These are phyloP conservation scores for Tiaroga cobitis DNA, from an alignment of 2,797 vertebrate species.

Conservation along the genomic window DNA sequence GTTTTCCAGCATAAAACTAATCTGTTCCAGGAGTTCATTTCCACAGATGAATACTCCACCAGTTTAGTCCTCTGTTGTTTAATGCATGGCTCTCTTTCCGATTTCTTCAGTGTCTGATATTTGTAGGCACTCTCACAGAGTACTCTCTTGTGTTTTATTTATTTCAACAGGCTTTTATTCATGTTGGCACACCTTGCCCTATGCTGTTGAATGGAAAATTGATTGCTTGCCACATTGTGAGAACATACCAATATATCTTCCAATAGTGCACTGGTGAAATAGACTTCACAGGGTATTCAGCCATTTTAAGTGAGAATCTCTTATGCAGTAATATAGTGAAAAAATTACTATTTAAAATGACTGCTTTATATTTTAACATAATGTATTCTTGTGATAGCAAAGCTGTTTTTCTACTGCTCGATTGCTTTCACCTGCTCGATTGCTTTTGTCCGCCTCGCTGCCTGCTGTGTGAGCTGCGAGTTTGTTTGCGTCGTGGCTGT, in stretches of 20 bases:
- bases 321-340: background rate
- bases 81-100: conserved; percentile 8
- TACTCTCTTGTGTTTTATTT: background rate
- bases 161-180: background rate
- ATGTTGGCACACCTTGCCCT: background rate
- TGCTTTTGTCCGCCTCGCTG: too few species aligned
- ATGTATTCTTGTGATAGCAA: too few species aligned
- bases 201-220: background rate
- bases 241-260: background rate
- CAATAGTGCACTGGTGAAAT: background rate
- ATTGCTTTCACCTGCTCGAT: too few species aligned
- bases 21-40: conserved; percentile 16
- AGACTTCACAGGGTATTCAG: background rate
- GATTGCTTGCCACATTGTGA: background rate
- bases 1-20: conserved; percentile 42
- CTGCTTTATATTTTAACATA: background rate
- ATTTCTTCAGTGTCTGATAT: background rate
- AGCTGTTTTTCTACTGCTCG: background rate
- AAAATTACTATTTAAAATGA: background rate
- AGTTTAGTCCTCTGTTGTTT: conserved; percentile 5
- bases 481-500: too few species aligned
- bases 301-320: background rate
- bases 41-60: conserved; percentile 3
- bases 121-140: background rate
- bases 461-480: too few species aligned